Evolutionary conservation across 2,888 invertebrate species (phyloP).

Genomic region (Drosophila histrio): DNA sequence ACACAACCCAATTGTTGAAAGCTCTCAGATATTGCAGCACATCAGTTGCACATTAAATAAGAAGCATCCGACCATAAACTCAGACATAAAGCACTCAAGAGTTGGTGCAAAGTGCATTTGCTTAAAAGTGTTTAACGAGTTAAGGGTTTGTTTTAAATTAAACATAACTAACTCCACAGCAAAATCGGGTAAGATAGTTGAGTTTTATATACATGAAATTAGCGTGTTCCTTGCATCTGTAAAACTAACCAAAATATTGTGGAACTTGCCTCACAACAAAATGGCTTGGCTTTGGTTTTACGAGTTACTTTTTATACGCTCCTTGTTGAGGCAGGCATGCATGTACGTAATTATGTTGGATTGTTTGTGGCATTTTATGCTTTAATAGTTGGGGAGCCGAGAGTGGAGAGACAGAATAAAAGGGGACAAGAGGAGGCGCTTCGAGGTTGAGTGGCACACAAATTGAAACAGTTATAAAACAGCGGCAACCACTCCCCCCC

Average conservation of each 20-base stretch:
- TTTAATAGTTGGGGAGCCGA: conserved; percentile 54
- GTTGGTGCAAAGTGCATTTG: neutral
- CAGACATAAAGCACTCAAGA: neutral
- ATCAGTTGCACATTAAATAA: neutral
- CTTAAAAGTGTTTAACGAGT: neutral
- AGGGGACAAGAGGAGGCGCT: neutral
- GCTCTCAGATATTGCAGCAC: neutral
- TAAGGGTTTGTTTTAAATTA: neutral
- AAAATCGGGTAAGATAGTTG: neutral
- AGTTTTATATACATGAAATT: conserved; percentile 21
- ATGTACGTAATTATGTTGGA: conserved; percentile 50
- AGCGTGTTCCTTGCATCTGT: conserved; percentile 19
- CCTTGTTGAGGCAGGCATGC: conserved; percentile 5
- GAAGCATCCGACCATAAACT: neutral
- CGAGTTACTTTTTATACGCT: conserved; percentile 8
- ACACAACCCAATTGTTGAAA: neutral
- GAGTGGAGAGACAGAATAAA: neutral
- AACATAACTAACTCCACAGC: neutral
- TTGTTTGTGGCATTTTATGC: conserved; percentile 50
- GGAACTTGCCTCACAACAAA: conserved; percentile 17
- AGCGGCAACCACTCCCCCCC: conserved; percentile 15
- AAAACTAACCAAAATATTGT: conserved; percentile 15
- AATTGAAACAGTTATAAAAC: conserved; percentile 56
- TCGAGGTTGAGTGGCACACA: conserved; percentile 26
- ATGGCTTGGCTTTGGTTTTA: conserved; percentile 21